Percentiles rank a stretch among this genome's conserved stretches.
Evolutionary conservation across 2,113 vertebrate genomes (phyloP).

Genomic region (Excalfactoria chinensis): DNA sequence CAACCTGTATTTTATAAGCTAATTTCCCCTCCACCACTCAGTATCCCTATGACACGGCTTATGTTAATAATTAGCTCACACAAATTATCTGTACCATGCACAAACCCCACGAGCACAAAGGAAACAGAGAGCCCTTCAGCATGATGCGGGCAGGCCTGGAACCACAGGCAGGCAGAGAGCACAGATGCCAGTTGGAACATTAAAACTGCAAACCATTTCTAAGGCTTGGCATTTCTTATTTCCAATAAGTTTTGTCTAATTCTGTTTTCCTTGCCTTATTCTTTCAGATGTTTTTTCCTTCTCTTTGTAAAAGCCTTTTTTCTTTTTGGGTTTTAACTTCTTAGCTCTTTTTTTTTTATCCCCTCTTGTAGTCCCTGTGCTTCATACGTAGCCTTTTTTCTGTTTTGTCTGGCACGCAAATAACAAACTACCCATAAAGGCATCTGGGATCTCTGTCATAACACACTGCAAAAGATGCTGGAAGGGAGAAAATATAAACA

Average conservation of each 20-base stretch:
- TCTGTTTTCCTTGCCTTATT: neutral
- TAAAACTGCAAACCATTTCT: neutral
- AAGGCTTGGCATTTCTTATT: neutral
- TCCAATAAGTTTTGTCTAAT: neutral
- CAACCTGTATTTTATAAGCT: neutral
- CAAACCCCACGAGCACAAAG: neutral
- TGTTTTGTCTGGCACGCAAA: neutral
- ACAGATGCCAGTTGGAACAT: no score
- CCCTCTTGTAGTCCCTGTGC: neutral
- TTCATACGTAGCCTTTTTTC: neutral
- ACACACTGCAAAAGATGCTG: neutral
- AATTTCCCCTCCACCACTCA: neutral
- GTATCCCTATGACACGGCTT: neutral
- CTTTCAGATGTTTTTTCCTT: neutral
- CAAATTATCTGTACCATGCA: accelerated
- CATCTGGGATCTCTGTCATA: neutral
- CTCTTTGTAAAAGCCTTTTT: neutral
- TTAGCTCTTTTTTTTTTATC: neutral
- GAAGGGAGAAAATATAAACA: neutral
- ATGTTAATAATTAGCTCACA: neutral
- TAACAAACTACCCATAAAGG: neutral
- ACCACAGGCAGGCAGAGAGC: neutral
- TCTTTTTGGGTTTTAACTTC: neutral
- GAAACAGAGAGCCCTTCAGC: neutral
- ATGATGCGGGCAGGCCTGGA: neutral